Conservation (phyloP, 2,888 invertebrate genomes). For the Trissonchulus latispiculum region DNA sequence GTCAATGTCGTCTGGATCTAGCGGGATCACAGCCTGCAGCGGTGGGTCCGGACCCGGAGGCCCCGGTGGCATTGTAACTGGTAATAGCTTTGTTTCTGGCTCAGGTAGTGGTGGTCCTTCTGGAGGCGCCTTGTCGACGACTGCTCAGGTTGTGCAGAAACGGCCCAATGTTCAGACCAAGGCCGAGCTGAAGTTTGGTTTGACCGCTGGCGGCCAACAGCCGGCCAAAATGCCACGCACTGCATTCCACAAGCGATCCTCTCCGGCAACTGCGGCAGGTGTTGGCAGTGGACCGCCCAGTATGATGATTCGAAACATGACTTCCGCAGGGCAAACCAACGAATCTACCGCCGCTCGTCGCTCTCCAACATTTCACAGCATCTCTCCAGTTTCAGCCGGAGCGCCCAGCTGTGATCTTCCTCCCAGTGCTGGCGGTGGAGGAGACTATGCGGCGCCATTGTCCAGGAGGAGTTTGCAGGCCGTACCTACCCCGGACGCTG, state of each 20-base stretch:
- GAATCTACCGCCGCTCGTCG: no score
- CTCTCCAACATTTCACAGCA: neutral
- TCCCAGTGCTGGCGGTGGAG: neutral
- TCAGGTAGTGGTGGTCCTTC: neutral
- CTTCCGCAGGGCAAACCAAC: no score
- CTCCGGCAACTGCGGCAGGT: no score
- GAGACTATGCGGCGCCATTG: neutral
- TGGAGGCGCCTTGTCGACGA: neutral
- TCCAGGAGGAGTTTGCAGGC: no score
- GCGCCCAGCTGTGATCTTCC: neutral
- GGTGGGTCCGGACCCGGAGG: neutral
- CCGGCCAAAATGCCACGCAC: neutral
- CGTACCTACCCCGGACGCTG: neutral
- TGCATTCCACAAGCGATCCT: neutral
- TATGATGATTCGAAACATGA: no score
- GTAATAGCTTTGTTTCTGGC: neutral
- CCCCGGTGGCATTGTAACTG: neutral
- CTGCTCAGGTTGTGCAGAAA: neutral
- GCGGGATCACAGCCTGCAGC: neutral
- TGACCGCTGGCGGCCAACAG: neutral
- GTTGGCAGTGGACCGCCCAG: no score
- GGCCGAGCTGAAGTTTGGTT: slow-evolving; percentile 16
- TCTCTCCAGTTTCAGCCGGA: neutral
- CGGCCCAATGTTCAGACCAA: neutral
- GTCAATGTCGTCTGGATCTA: neutral